Percentiles rank a stretch among this genome's conserved stretches.
These are phyloP conservation scores for Bembecia ichneumoniformis DNA, from an alignment of 2,888 invertebrate species.

Conservation along the genomic window DNA sequence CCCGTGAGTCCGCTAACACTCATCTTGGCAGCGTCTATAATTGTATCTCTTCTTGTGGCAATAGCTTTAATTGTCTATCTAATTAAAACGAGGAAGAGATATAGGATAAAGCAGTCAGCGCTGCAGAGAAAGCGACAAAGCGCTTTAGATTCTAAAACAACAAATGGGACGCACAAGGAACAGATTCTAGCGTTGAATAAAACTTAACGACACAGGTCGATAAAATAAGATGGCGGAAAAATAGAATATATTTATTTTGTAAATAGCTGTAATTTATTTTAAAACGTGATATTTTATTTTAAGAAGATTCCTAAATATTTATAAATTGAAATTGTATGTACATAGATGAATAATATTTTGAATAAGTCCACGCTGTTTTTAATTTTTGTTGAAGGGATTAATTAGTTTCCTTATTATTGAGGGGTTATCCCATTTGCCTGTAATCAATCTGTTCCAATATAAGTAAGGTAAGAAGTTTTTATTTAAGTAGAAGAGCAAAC, in stretches of 20 bases:
- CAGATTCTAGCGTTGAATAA: conserved; percentile 48
- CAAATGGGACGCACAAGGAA: conserved; percentile 41
- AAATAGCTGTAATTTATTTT: too few species aligned
- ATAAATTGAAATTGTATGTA: background rate
- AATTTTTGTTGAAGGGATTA: conserved; percentile 27
- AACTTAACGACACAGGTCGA: conserved; percentile 20
- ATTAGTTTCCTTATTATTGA: conserved; percentile 67
- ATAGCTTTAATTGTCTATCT: conserved; percentile 48
- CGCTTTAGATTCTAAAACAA: conserved; percentile 31
- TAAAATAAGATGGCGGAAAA: too few species aligned
- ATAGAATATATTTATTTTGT: too few species aligned
- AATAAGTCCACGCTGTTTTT: background rate
- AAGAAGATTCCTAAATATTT: too few species aligned
- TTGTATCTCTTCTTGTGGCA: conserved; percentile 38
- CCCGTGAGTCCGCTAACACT: conserved; percentile 31
- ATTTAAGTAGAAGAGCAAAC: conserved; percentile 82
- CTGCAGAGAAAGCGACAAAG: conserved; percentile 50
- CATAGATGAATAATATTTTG: background rate
- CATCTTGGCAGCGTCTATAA: conserved; percentile 41
- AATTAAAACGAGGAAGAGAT: conserved; percentile 37
- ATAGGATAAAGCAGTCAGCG: conserved; percentile 39
- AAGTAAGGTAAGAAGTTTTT: conserved; percentile 84
- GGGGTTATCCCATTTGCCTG: conserved; percentile 86
- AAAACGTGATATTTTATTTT: too few species aligned
- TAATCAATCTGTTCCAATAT: conserved; percentile 90